Percentiles rank a stretch among this genome's conserved stretches.
Conservation (phyloP, 2,113 vertebrate species). For the Himantopus leucocephalus region DNA sequence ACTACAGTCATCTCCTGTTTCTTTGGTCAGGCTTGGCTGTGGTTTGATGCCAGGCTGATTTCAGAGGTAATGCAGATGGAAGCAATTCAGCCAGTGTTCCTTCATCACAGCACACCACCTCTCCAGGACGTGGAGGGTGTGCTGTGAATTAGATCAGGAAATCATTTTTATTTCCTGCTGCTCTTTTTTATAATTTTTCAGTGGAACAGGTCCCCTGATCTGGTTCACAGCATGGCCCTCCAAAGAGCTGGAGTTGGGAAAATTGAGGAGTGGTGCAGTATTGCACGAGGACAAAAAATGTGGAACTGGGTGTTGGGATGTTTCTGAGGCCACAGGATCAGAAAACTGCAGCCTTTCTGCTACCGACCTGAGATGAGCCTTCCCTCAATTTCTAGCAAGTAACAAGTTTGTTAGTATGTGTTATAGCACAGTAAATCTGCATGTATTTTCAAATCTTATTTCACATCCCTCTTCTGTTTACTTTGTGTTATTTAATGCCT, state of each 20-base stretch:
- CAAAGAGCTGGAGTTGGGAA: neutral
- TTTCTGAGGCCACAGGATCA: neutral
- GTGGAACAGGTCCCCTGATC: neutral
- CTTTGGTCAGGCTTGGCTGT: neutral
- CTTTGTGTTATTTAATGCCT: neutral
- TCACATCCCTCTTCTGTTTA: neutral
- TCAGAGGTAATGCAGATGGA: neutral
- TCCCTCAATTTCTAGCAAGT: neutral
- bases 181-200: neutral
- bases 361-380: neutral
- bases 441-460: neutral
- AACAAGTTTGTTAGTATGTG: neutral
- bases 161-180: neutral
- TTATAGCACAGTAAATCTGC: neutral
- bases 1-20: neutral
- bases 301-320: neutral
- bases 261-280: neutral
- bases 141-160: neutral
- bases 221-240: neutral
- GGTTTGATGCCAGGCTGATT: neutral
- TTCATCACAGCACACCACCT: neutral
- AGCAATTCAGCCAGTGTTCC: neutral
- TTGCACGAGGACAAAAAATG: neutral
- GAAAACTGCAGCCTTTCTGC: neutral
- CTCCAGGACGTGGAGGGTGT: neutral